phyloP scores from a whole-genome alignment of 2,888 invertebrate species.

The Epistrophe grossulariae region DNA sequence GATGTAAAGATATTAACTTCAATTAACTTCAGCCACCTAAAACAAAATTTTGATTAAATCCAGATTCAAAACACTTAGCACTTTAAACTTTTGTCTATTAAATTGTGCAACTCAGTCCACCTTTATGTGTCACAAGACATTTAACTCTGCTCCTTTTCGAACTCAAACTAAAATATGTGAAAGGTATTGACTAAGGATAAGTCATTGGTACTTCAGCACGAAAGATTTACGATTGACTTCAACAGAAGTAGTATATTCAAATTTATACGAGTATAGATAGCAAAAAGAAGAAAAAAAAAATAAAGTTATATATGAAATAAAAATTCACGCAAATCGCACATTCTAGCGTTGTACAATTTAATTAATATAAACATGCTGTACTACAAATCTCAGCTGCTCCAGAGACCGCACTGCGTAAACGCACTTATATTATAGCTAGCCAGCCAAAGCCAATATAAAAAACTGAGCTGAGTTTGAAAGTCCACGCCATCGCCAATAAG shows the following conservation, averaged over 20 bases:
- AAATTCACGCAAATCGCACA: conserved; percentile 58
- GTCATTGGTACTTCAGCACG: conserved; percentile 64
- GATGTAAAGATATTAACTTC: not conserved
- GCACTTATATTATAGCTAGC: conserved; percentile 49
- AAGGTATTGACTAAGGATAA: conserved; percentile 66
- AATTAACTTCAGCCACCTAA: conserved; percentile 26
- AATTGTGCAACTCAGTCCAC: conserved; percentile 4
- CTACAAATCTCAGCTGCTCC: conserved; percentile 55
- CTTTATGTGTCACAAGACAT: conserved; percentile 25
- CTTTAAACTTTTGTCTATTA: conserved; percentile 14
- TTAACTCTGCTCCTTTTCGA: conserved; percentile 24
- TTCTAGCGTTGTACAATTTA: conserved; percentile 72
- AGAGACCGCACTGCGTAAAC: conserved; percentile 47
- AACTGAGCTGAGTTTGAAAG: conserved; percentile 2
- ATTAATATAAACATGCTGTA: conserved; percentile 73
- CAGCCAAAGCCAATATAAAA: not conserved
- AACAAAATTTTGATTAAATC: conserved; percentile 18
- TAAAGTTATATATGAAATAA: conserved; percentile 27
- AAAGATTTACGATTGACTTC: conserved; percentile 68
- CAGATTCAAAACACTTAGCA: conserved; percentile 13
- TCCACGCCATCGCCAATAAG: not conserved
- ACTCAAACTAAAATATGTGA: conserved; percentile 62
- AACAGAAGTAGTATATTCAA: conserved; percentile 54
- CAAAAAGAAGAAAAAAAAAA: not conserved
- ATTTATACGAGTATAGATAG: conserved; percentile 43